Evolutionary conservation across 2,888 invertebrate genomes (phyloP).

Genomic region (Drosophila macrospina): DNA sequence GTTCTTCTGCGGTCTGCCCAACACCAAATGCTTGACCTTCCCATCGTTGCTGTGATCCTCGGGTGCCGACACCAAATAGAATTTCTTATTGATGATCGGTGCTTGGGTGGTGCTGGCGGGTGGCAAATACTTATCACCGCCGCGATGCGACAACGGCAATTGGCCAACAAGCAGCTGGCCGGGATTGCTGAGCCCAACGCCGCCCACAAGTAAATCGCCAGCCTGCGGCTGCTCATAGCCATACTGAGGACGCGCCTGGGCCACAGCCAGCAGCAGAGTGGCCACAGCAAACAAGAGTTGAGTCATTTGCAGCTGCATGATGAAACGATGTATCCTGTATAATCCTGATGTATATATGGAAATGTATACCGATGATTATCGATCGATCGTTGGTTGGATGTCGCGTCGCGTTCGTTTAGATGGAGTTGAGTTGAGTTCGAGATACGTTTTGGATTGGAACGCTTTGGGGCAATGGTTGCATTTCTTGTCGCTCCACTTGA

Average conservation of each 20-base stretch:
- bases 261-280: constrained; percentile 61
- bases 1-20: constrained; percentile 84
- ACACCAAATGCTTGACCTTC: constrained; percentile 81
- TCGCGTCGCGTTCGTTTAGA: constrained; percentile 24
- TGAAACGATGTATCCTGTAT: constrained; percentile 16
- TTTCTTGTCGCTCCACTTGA: constrained; percentile 70
- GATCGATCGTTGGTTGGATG: background rate
- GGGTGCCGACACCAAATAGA: constrained; percentile 84
- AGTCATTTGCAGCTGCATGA: constrained; percentile 36
- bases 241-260: constrained; percentile 80
- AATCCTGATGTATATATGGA: background rate
- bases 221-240: constrained; percentile 73
- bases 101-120: constrained; percentile 74
- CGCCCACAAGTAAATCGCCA: constrained; percentile 37
- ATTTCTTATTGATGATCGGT: constrained; percentile 84
- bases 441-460: constrained; percentile 61
- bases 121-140: constrained; percentile 81
- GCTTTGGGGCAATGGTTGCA: constrained; percentile 77
- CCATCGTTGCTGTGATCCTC: constrained; percentile 80
- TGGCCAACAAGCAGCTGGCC: constrained; percentile 21
- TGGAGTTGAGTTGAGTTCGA: constrained; percentile 2
- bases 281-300: constrained; percentile 55
- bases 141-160: constrained; percentile 53
- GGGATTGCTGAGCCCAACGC: constrained; percentile 30
- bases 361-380: background rate